Base-by-base conservation (phyloP, 1,140 invertebrate genomes). In the Tachypleus tridentatus region DNA sequence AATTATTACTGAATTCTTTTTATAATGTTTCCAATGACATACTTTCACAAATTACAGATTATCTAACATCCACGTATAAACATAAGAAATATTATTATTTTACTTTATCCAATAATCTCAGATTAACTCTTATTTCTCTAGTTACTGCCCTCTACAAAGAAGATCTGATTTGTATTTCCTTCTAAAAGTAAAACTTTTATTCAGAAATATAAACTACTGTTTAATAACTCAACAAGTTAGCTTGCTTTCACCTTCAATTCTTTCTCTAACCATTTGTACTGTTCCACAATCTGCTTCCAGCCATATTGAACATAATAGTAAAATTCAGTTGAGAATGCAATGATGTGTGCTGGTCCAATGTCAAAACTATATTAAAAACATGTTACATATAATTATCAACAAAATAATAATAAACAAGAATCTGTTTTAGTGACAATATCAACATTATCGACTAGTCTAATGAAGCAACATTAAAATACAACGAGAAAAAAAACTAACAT, bases 261-360 rank as follows among this genome's bases (percentile, higher is more conserved):
- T 51, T 85, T 76, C 59, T 86, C 81, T 4, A 98, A 79, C 93
- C 94, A 98, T 51, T 89, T 80, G 74, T 88, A 98, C 76, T 98
- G 95, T 67, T 85, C 84, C 5, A 87, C 77, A 7, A 97, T 74
- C 71, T 87, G 85, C 71, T 90, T 87, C 50, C 91, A 74, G 5
- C 93, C 94, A 76, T 90, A 96, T 67, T 93, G 81, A 57, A 89
- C 78, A 75, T 87, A 98, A 76, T 95, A 98, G 75, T 98, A 98
- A 67, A 87, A 87, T 79, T 99, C 97, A 0, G 96, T 97, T 64
- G 89, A 92, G 63, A 98, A 85, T 7, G 85, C 87, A 57, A 97
- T 84, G 69, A 96, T 89, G 78, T 98, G 95, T 7, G 90, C 84
- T 6, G 91, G 90, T 1, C 96, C 96, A 67, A 98, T 76, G 75